Evolutionary conservation across 2,888 invertebrate genomes (phyloP), one percentile per base, ranked within the genome.

Genomic region (Endotricha flammealis): DNA sequence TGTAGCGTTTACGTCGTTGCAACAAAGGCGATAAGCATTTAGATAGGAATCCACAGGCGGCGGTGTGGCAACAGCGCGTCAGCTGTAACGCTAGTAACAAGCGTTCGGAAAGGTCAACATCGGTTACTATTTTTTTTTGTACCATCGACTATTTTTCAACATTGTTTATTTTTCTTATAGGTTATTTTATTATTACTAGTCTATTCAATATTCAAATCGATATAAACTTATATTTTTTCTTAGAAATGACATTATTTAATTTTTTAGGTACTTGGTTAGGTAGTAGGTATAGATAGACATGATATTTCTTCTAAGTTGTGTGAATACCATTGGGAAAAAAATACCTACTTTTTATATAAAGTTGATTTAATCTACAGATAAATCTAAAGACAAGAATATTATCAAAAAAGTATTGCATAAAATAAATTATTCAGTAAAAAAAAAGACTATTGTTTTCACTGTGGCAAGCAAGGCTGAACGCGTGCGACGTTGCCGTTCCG

Each of bases 41-140:
- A 72, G 70, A 65, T 66, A 61, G 53, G 59, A 55, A 63, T 64
- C 63, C 61, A 64, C 62, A 60, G 64, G 52, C 45, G 56, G 51
- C 64, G 65, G 67, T 51, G 57, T 62, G 83, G 83, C 85, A 87
- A 86, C 87, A 75, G 57, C 83, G 86, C 81, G 81, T 85, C 87
- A 86, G 83, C 87, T 80, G 85, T 76, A 70, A 74, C 62, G 72
- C 78, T 77, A 83, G 82, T 73, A 75, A 69, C 72, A 73, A 74
- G 67, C 73, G 81, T 67, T 76, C 70, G 59, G 74, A 87, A 87
- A 85, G 85, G 85, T 86, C 85, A 86, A 76, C 85, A 72, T 76
- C 79, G 78, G 79, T 76, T 78, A 79, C 71, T 67, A 76, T 74
- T 79, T 80, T 80, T 77, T 80, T 78, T 74, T 56, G 61, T 64